Percentiles rank a stretch among this genome's conserved stretches.
Evolutionary conservation across 1,140 invertebrate genomes (phyloP).

Genomic region (Caenorhabditis tropicalis): DNA sequence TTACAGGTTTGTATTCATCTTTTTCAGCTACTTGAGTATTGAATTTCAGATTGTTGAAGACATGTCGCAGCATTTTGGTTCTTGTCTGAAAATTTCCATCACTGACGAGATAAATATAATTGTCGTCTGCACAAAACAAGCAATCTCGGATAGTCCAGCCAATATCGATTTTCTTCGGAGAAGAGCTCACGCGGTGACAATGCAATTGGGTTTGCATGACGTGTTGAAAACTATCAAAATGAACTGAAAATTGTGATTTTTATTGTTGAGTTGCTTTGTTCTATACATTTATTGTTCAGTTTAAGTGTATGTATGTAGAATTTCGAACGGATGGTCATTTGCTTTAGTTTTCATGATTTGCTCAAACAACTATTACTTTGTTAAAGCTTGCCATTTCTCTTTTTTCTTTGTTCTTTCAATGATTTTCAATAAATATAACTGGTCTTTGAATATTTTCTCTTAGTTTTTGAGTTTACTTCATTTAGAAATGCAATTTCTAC

Average conservation of each 20-base stretch:
- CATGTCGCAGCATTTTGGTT: neutral
- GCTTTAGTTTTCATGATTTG: neutral
- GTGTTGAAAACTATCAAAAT: constrained; percentile 28
- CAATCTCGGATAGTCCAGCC: neutral
- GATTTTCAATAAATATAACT: too few species aligned
- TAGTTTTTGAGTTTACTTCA: too few species aligned
- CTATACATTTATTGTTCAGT: neutral
- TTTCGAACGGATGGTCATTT: neutral
- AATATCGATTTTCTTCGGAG: neutral
- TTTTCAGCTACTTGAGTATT: too few species aligned
- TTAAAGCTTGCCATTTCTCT: neutral
- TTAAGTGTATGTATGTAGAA: neutral
- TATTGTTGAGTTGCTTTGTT: neutral
- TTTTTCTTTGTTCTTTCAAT: neutral
- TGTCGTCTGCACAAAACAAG: constrained; percentile 10
- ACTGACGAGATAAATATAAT: neutral
- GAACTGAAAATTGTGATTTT: neutral
- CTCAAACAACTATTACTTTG: neutral
- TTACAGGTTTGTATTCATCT: neutral
- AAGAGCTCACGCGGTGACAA: constrained; percentile 9
- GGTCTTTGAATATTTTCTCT: too few species aligned
- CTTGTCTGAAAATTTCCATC: constrained; percentile 10
- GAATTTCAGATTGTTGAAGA: constrained; percentile 5
- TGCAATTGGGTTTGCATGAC: constrained; percentile 11
- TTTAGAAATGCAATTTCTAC: too few species aligned